Evolutionary conservation across 2,888 invertebrate genomes (phyloP), one percentile per base, ranked within the genome.

Genomic region (Protula sp.): DNA sequence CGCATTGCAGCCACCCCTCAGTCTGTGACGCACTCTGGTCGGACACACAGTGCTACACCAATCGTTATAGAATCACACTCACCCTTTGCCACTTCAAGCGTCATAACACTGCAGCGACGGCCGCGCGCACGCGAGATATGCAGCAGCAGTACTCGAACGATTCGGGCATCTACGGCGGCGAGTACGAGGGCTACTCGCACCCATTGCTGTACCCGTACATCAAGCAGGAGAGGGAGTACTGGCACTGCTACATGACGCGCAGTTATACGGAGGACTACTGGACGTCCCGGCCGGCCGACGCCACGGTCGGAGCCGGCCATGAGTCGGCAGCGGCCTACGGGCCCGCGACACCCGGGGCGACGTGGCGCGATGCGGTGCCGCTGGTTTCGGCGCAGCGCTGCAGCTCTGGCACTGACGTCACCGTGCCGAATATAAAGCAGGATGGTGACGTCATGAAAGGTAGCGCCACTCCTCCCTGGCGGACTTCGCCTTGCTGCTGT

Each of bases 261-360:
- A 29, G 14, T 22, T 57, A 29, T 45, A 47, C 38, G 55, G 31
- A 19, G 26, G 28, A n/a, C 27, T 24, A 27, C 52, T 14, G 51
- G 52, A 24, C 30, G 54, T 4, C 51, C 47, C 14, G 57, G 57
- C 24, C 54, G 27, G 51, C 30, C 48, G 26, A 26, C 24, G 27
- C 28, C 27, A 5, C 50, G 55, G 59, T 64, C 64, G 57, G 67
- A 58, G 28, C 58, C 53, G 47, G 57, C 28, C 14, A 65, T 64
- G 19, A 69, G 52, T 1, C 51, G 31, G 19, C 65, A 30, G 47
- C 65, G 54, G 66, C 66, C 65, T n/a, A 47, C 57, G 9, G 67
- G 65, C 45, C 65, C 61, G 19, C 50, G 59, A 29, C 58, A n/a
- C n/a, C n/a, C n/a, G n/a, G 19, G 45, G 45, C 14, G 19, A 19